Percentiles rank a stretch among this genome's conserved stretches.
Conservation (phyloP, 2,888 invertebrate species). For the Xylota segnis region DNA sequence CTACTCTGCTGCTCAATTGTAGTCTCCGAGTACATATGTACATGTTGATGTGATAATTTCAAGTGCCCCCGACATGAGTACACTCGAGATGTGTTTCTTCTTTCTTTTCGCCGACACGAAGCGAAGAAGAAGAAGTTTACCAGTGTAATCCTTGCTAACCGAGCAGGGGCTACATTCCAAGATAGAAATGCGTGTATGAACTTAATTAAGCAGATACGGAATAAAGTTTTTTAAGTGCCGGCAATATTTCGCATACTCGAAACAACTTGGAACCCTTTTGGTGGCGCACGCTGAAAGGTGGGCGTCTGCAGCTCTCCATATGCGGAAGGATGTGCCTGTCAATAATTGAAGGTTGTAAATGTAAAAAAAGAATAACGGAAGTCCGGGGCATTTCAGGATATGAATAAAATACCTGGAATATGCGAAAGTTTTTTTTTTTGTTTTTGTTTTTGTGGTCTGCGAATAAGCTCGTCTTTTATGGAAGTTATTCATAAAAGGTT, state of each 20-base stretch:
- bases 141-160: constrained; percentile 15
- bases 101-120: constrained; percentile 22
- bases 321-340: constrained; percentile 53
- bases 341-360: constrained; percentile 69
- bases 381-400: constrained; percentile 45
- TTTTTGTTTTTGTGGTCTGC: neutral
- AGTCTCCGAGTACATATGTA: constrained; percentile 33
- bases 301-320: neutral
- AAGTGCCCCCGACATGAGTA: constrained; percentile 49
- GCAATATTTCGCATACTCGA: constrained; percentile 47
- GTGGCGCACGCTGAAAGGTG: neutral
- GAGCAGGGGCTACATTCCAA: constrained; percentile 24
- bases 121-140: constrained; percentile 39
- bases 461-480: too few species aligned
- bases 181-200: constrained; percentile 54
- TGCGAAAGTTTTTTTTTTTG: neutral
- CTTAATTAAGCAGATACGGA: constrained; percentile 71
- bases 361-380: constrained; percentile 57
- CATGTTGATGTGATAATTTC: constrained; percentile 74
- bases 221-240: constrained; percentile 73
- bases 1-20: constrained; percentile 53
- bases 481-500: too few species aligned
- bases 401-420: constrained; percentile 25
- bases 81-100: constrained; percentile 57
- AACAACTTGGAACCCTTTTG: constrained; percentile 23